Evolutionary conservation across 1,140 invertebrate genomes (phyloP).

Genomic region (Parapsyche elsis): DNA sequence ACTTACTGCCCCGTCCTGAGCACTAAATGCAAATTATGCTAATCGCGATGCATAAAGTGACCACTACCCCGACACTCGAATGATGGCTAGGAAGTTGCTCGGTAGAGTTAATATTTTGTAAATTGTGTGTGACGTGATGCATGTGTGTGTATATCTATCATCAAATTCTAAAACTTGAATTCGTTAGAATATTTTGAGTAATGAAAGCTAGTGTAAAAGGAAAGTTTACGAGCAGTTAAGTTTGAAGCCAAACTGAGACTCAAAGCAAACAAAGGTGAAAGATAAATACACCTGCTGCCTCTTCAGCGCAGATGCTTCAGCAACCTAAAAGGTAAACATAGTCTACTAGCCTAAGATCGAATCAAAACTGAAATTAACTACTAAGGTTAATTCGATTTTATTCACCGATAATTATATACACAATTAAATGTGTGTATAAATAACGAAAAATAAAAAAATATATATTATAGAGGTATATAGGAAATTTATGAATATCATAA

Average conservation of each 20-base stretch:
- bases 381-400: no score
- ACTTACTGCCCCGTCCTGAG: background rate
- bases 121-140: no score
- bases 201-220: constrained; percentile 43
- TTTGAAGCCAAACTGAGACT: constrained; percentile 34
- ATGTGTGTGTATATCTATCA: no score
- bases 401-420: no score
- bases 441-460: no score
- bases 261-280: constrained; percentile 38
- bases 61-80: no score
- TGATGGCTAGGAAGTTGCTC: no score
- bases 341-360: background rate
- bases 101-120: no score
- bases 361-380: no score
- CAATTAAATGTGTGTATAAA: no score
- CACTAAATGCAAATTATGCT: constrained; percentile 37
- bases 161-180: background rate
- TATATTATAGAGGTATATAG: no score
- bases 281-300: constrained; percentile 40
- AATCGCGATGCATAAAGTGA: constrained; percentile 10
- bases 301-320: background rate
- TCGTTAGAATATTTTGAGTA: background rate
- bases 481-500: no score
- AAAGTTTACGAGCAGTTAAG: constrained; percentile 26
- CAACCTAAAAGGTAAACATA: background rate